phyloP scores from a whole-genome alignment of 1,140 invertebrate species.

The Heterodera schachtii region DNA sequence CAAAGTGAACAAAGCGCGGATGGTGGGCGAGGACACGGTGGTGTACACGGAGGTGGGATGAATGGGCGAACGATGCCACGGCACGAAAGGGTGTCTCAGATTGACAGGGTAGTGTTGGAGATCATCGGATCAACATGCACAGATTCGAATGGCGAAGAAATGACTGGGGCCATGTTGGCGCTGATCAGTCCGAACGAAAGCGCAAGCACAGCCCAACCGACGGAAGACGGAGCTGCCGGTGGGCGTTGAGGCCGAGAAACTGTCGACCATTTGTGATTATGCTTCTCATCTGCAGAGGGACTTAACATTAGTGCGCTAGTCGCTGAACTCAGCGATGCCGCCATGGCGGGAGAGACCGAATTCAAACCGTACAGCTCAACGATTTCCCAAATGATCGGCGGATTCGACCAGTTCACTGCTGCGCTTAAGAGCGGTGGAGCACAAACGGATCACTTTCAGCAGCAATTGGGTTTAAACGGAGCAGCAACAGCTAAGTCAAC shows the following conservation, averaged over 20 bases:
- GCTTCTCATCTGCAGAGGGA: background rate
- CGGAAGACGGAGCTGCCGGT: background rate
- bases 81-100: constrained; percentile 1
- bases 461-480: background rate
- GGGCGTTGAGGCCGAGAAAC: background rate
- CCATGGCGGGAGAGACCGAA: background rate
- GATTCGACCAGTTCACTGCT: background rate
- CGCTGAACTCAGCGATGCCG: background rate
- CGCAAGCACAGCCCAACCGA: background rate
- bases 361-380: background rate
- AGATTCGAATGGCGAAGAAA: constrained; percentile 1
- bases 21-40: constrained; percentile 23
- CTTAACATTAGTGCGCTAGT: constrained; percentile 1
- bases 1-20: constrained; percentile 26
- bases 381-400: constrained; percentile 2
- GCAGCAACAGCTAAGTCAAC: background rate
- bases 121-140: constrained; percentile 19
- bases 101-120: constrained; percentile 21
- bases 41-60: constrained; percentile 25
- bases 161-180: background rate
- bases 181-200: background rate
- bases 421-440: background rate
- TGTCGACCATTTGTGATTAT: background rate
- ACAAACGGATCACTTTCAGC: constrained; percentile 1
- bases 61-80: background rate